A percentile compares a stretch with the other conserved stretches of the same genome.
These are phyloP conservation scores for Xylota sylvarum DNA, from an alignment of 2,888 invertebrate species.

Conservation along the genomic window DNA sequence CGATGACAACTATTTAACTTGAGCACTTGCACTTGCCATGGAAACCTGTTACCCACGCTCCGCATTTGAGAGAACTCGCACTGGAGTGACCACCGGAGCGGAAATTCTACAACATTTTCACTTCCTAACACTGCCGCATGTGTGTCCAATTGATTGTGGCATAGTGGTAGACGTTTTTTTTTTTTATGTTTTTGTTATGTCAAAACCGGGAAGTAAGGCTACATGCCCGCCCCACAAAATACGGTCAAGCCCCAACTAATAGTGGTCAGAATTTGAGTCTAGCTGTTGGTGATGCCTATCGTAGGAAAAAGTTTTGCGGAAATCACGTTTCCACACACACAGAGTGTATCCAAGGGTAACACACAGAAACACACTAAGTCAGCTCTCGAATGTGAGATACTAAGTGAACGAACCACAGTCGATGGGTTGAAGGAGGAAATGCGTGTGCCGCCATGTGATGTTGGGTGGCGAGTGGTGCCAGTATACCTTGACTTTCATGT, in stretches of 20 bases:
- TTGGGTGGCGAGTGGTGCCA: conserved; percentile 22
- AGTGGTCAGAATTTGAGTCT: conserved; percentile 12
- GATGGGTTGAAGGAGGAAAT: conserved; percentile 23
- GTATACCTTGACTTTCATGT: conserved; percentile 28
- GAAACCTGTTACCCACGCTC: conserved; percentile 5
- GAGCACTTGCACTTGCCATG: conserved; percentile 21
- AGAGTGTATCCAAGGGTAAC: conserved; percentile 17
- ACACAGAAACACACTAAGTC: not conserved
- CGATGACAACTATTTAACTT: conserved; percentile 4
- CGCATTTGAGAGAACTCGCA: not conserved
- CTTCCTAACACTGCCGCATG: conserved; percentile 2
- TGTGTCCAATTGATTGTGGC: not conserved
- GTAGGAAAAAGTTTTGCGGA: conserved; percentile 15
- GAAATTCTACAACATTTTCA: conserved; percentile 19
- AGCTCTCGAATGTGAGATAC: not conserved
- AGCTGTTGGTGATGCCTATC: not conserved
- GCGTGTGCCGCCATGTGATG: conserved; percentile 44
- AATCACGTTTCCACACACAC: conserved; percentile 29
- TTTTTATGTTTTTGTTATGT: too few species aligned
- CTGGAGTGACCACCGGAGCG: not conserved
- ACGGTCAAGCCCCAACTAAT: not conserved
- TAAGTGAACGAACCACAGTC: conserved; percentile 20
- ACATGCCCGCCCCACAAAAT: conserved; percentile 2
- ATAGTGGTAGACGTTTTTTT: not conserved
- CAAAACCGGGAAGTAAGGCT: conserved; percentile 8